Evolutionary conservation across 1,140 invertebrate genomes (phyloP), one percentile per base, ranked within the genome.

Genomic region (Leptinotarsa texana): DNA sequence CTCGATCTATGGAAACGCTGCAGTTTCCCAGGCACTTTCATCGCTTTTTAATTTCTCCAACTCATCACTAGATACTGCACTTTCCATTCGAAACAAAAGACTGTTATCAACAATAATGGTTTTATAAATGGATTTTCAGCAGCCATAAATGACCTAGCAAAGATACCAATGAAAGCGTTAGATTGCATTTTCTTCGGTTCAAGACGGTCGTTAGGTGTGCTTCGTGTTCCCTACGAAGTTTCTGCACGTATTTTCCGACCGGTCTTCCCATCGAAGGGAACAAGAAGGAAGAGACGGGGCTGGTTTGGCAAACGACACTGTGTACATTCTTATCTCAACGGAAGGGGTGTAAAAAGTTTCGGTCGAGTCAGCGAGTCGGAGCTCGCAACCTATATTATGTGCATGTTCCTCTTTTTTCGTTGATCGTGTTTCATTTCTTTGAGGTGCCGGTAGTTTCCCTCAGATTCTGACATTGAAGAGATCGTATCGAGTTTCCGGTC

Each of bases 281-380:
- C 0, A 24, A 42, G 42, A 27, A 27, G 27, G 3, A 24, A 67
- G 27, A 42, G 27, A 67, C 27, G 27, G 15, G 8, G 65, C 17
- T 27, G 65, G 65, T 67, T 67, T 33, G 24, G 65, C 15, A 33
- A 67, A 67, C 42, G 65, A 67, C 18, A 67, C 65, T 42, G 65
- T 22, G 27, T 67, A 67, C 42, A 67, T 67, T 42, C 65, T 67
- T 67, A 67, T 67, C 65, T 22, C 24, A 67, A 42, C 24, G 65
- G 65, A 67, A 67, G 24, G 65, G 42, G 24, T 67, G 65, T 67
- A 67, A 67, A 67, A 67, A 67, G 24, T 24, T 67, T 67, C 42
- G 17, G 65, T 67, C 27, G 65, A 67, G 65, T 67, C 65, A 67
- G 65, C 65, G 18, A n/a, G 65, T 42, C 65, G 24, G 17, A 15